Percentiles rank a stretch among this genome's conserved stretches.
Conservation (phyloP, 2,113 vertebrate genomes). For the Dryoscopus gambensis region DNA sequence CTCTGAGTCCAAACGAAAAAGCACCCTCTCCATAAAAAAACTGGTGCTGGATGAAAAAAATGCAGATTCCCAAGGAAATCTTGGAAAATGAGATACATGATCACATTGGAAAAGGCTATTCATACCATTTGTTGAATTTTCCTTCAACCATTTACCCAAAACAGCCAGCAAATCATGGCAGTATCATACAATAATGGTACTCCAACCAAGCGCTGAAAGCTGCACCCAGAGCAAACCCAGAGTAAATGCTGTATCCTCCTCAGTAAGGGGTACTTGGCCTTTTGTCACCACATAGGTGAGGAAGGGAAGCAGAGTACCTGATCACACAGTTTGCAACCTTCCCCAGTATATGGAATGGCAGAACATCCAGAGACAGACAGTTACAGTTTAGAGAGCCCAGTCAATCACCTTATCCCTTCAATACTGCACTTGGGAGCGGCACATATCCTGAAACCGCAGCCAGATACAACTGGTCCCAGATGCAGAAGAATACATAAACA, state of each 20-base stretch:
- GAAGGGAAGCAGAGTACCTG: background rate
- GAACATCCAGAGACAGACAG: background rate
- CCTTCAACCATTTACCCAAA: background rate
- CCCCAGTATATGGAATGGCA: background rate
- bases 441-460: background rate
- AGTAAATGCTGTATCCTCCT: background rate
- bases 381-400: background rate
- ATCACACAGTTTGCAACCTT: background rate
- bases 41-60: background rate
- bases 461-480: background rate
- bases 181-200: background rate
- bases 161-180: background rate
- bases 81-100: background rate
- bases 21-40: background rate
- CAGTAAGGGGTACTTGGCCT: background rate
- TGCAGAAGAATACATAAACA: background rate
- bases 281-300: background rate
- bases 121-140: background rate
- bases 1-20: background rate
- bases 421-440: background rate
- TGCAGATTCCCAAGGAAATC: background rate
- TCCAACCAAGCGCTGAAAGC: background rate
- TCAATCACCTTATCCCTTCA: background rate
- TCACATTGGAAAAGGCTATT: background rate
- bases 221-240: background rate